Percentiles rank a stretch among this genome's conserved stretches.
phyloP scores from a whole-genome alignment of 2,888 invertebrate species.

The Deilephila elpenor region DNA sequence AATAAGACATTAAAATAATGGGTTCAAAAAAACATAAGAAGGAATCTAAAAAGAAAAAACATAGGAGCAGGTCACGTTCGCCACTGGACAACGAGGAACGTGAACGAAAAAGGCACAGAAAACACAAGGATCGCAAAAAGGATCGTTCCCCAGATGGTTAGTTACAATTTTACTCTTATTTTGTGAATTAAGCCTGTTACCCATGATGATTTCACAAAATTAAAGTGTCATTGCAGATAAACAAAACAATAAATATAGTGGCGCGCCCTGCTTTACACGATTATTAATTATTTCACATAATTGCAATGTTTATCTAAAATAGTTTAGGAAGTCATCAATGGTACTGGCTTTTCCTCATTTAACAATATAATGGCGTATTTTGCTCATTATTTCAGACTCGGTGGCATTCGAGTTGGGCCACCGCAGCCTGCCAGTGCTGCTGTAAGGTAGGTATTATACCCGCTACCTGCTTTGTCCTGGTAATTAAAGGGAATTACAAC shows the following conservation, averaged over 20 bases:
- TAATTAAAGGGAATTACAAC: not conserved
- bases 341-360: constrained; percentile 59
- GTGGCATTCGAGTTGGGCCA: constrained; percentile 73
- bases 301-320: not conserved
- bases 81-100: constrained; percentile 84
- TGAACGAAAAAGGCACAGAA: constrained; percentile 79
- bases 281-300: not conserved
- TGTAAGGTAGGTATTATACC: constrained; percentile 68
- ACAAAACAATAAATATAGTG: not conserved
- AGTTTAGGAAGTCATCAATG: constrained; percentile 54
- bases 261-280: not conserved
- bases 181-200: constrained; percentile 53
- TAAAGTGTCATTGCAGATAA: not conserved
- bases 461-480: not conserved
- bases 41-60: constrained; percentile 88
- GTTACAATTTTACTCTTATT: constrained; percentile 51
- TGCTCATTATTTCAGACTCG: constrained; percentile 83
- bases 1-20: constrained; percentile 69
- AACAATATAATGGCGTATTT: constrained; percentile 81
- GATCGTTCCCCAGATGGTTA: constrained; percentile 85
- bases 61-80: constrained; percentile 85
- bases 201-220: constrained; percentile 58
- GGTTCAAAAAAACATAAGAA: constrained; percentile 90
- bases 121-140: constrained; percentile 83
- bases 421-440: constrained; percentile 63